A percentile compares a stretch with the other conserved stretches of the same genome.
Evolutionary conservation across 2,113 vertebrate species (phyloP).

Genomic region (Seriola quinqueradiata): DNA sequence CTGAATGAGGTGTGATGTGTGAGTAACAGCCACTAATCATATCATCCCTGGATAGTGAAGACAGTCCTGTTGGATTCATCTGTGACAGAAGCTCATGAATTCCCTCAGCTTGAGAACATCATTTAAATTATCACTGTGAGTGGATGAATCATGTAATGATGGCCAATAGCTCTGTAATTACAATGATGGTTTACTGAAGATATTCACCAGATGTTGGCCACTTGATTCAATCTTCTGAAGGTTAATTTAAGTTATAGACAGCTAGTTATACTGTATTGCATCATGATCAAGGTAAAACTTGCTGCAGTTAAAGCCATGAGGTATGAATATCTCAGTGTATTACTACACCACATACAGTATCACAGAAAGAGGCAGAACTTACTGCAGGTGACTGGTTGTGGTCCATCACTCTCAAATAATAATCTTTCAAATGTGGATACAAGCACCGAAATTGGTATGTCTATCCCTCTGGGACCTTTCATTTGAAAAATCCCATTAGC

Average conservation of each 20-base stretch:
- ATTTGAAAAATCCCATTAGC: no score
- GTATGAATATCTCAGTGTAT: no score
- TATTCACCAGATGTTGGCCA: not conserved
- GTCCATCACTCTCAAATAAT: no score
- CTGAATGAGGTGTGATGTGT: conserved; percentile 1
- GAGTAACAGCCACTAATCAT: conserved; percentile 3
- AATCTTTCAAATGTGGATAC: no score
- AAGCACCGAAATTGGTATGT: no score
- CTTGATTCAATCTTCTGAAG: not conserved
- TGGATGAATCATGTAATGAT: conserved; percentile 9
- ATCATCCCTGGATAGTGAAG: not conserved
- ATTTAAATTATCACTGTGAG: conserved; percentile 12
- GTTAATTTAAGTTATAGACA: not conserved
- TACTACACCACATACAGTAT: no score
- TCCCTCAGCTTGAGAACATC: not conserved
- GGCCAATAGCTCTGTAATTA: not conserved
- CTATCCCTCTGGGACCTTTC: no score
- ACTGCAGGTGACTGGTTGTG: no score
- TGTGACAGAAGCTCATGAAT: not conserved
- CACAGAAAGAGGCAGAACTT: no score
- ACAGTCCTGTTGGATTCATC: not conserved
- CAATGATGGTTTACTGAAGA: not conserved
- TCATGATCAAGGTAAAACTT: no score
- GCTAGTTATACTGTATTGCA: not conserved
- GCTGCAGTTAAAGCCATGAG: no score